phyloP scores from a whole-genome alignment of 2,797 vertebrate genomes.

The Alcedo atthis region DNA sequence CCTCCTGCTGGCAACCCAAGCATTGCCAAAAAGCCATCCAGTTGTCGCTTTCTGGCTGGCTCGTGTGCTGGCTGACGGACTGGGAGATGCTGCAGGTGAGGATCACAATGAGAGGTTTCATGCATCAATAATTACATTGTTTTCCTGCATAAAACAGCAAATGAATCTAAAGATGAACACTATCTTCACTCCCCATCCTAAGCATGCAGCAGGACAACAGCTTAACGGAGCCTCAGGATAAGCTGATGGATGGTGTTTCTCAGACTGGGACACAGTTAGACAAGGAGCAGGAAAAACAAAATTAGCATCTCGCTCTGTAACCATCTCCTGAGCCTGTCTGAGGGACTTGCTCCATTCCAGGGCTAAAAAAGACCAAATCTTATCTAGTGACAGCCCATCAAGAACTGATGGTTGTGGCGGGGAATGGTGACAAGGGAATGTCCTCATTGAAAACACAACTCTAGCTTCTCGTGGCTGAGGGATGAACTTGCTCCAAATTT shows the following conservation, averaged over 20 bases:
- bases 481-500: slow-evolving; percentile 38
- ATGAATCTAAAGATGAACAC: slow-evolving; percentile 21
- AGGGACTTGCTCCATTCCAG: background rate
- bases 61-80: background rate
- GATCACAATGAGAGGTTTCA: background rate
- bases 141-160: slow-evolving; percentile 3
- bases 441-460: background rate
- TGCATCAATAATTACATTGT: background rate
- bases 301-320: background rate
- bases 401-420: background rate
- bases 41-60: background rate
- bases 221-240: background rate
- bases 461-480: background rate
- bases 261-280: background rate
- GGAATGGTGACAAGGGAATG: background rate
- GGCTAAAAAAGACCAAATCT: background rate
- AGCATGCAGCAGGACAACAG: background rate
- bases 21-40: background rate
- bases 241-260: background rate
- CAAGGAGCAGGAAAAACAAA: background rate
- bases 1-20: background rate
- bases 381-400: slow-evolving; percentile 10
- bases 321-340: background rate
- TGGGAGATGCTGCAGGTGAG: background rate
- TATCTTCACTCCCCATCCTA: background rate